Base-by-base conservation (phyloP, 1,140 invertebrate species). In the Ips typographus region DNA sequence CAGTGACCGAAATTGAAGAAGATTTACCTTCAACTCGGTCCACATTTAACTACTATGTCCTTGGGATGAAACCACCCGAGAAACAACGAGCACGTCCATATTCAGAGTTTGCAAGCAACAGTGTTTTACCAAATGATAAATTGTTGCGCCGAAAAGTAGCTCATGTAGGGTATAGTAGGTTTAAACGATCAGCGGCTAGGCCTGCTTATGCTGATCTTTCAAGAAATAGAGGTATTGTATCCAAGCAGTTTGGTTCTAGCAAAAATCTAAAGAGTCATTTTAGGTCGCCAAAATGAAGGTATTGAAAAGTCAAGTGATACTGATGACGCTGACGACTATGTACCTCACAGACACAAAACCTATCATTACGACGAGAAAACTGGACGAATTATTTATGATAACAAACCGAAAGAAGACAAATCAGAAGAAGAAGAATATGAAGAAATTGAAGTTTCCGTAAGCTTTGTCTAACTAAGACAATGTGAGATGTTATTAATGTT, bases 341-440 rank as follows among this genome's bases (percentile, higher is more conserved):
- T 78, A 22, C 79, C 79, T 22, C 77, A 78, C 58, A 66, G 79
- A 59, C 74, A 73, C 1, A 77, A 70, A 59, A 78, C 77, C 71
- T 80, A 75, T 70, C 77, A 79, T 60, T 80, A 78, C 53, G 79
- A 80, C 55, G 76, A 76, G 38, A 76, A 78, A 71, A 76, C 73
- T 22, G 72, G 72, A 2, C 73, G 73, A 61, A 79, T 80, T 42
- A 61, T 80, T 55, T 80, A 80, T 68, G 71, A 76, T 60, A 75
- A 73, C 40, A 71, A 71, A 60, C 56, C 69, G 3, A 72, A 69
- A 53, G 6, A 52, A 7, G 49, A 59, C 4, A 55, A 58, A 55
- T 22, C 7, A 4, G 58, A 69, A 55, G 60, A 57, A 5, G 71
- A 78, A 71, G 70, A 69, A 47, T 72, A 75, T 57, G 72, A 72